Percentiles rank a stretch among this genome's conserved stretches.
Evolutionary conservation across 2,113 vertebrate species (phyloP).

Genomic region (Tympanuchus pallidicinctus): DNA sequence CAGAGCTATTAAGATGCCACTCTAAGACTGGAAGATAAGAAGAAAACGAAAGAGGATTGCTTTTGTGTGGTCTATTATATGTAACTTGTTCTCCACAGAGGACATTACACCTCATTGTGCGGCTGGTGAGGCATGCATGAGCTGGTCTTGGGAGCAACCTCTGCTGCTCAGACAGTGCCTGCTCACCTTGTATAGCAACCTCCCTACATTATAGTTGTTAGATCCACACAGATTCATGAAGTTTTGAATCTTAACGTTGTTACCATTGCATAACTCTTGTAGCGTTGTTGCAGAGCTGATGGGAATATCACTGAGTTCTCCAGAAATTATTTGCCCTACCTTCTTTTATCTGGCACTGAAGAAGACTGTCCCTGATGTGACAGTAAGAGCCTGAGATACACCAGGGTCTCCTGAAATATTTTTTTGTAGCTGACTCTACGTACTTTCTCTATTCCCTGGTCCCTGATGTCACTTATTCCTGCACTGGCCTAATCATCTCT

Average conservation of each 20-base stretch:
- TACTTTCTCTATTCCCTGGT: neutral
- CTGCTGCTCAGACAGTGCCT: neutral
- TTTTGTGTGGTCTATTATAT: neutral
- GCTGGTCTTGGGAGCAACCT: neutral
- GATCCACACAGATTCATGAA: no score
- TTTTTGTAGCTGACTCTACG: neutral
- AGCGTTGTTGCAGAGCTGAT: neutral
- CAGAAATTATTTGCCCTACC: neutral
- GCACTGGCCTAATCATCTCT: neutral
- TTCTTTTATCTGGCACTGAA: neutral
- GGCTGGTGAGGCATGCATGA: neutral
- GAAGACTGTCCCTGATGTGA: neutral
- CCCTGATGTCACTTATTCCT: neutral
- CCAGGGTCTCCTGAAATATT: neutral
- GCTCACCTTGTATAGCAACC: neutral
- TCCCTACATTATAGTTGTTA: neutral
- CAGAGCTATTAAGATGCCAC: neutral
- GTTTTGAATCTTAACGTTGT: neutral
- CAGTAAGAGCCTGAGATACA: neutral
- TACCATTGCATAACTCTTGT: neutral
- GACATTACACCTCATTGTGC: neutral
- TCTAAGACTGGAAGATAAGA: neutral
- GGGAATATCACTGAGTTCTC: neutral
- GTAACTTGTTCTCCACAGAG: neutral
- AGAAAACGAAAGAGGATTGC: neutral